Evolutionary conservation across 2,888 invertebrate genomes (phyloP).

Genomic region (Halictus quadricinctus): DNA sequence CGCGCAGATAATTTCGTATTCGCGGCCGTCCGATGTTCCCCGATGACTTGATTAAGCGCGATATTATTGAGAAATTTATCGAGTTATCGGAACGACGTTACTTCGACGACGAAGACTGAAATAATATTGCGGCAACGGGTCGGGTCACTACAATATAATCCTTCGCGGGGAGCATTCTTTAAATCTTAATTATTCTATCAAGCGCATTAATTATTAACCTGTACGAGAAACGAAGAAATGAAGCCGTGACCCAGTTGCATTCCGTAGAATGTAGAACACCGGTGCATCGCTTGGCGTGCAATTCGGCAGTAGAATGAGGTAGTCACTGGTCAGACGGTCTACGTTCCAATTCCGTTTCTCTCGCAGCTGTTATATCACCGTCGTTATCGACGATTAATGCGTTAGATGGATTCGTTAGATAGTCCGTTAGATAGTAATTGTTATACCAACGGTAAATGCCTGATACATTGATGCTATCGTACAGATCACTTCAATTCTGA

Average conservation of each 20-base stretch:
- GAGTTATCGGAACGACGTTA: not conserved
- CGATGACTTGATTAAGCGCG: not conserved
- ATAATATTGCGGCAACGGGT: not conserved
- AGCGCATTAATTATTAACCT: not conserved
- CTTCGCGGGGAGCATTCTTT: not conserved
- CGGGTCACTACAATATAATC: not conserved
- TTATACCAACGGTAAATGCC: no score
- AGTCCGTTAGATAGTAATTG: not conserved
- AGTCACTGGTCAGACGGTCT: conserved; percentile 33
- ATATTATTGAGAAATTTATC: not conserved
- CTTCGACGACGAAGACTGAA: not conserved
- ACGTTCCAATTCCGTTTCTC: not conserved
- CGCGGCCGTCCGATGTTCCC: not conserved
- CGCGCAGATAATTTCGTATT: not conserved
- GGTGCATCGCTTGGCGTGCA: not conserved
- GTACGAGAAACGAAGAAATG: not conserved
- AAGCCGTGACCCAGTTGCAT: not conserved
- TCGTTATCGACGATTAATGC: not conserved
- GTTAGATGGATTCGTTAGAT: not conserved
- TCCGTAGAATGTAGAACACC: not conserved
- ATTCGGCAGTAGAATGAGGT: conserved; percentile 44
- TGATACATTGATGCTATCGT: no score
- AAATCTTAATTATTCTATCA: not conserved
- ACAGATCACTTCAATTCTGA: no score
- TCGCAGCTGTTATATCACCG: not conserved